Conservation (phyloP, 1,140 invertebrate genomes). For the Tetramorium alpestre region DNA sequence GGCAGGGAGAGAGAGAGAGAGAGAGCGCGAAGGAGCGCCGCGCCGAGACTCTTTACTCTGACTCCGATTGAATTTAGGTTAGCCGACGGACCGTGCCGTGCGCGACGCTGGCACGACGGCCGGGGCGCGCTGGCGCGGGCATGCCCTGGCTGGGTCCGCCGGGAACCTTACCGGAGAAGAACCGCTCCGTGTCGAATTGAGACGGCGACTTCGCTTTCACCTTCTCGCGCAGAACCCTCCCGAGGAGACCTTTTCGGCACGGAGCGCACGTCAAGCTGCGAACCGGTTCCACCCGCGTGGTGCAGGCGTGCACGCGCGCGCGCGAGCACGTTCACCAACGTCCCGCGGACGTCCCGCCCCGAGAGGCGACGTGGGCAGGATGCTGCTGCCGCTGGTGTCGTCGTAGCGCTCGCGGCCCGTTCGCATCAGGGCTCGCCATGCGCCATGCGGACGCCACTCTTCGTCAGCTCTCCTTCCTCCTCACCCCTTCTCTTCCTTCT, state of each 20-base stretch:
- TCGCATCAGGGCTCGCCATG: neutral
- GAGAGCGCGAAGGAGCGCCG: too few species aligned
- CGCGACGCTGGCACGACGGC: neutral
- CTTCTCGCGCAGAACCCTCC: neutral
- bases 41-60: neutral
- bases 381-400: neutral
- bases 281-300: constrained; percentile 59
- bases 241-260: too few species aligned
- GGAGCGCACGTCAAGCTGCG: neutral
- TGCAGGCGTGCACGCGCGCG: constrained; percentile 19
- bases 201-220: neutral
- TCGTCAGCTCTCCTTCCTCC: neutral
- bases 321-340: constrained; percentile 33
- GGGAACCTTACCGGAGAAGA: too few species aligned
- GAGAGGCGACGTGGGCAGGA: neutral
- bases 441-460: constrained; percentile 40
- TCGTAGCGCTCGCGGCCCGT: neutral
- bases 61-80: constrained; percentile 55
- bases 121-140: neutral
- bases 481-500: neutral
- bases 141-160: constrained; percentile 6
- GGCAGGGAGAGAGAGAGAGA: too few species aligned
- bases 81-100: constrained; percentile 31
- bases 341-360: neutral
- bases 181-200: too few species aligned